Evolutionary conservation across 2,888 invertebrate genomes (phyloP), one percentile per base, ranked within the genome.

Genomic region (Neoitamus cyanurus): DNA sequence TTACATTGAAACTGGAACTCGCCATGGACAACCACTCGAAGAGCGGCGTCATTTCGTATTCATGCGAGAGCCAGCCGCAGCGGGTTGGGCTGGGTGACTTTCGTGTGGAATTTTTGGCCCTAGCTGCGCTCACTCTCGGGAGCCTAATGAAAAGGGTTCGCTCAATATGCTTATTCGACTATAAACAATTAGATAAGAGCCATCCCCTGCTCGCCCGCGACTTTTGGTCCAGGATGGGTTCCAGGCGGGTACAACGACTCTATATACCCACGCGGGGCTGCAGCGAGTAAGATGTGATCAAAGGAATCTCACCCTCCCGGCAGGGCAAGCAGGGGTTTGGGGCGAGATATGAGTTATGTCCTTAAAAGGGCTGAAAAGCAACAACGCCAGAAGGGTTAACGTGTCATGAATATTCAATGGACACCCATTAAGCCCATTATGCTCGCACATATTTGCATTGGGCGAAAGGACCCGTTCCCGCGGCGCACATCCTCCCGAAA

Each of bases 391-490:
- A 85, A 84, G 85, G 86, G 86, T 84, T 85, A 84, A 77, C 85
- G 82, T 69, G 83, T 84, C 84, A 86, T 86, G 86, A 86, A 86
- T 86, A 86, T 86, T 86, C 86, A 85, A 86, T 86, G 82, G 83
- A 31, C 30, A 77, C 69, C 80, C 58, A 86, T 86, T 86, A 85
- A 68, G 69, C 42, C 75, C 28, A 83, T 83, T 83, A 83, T 58
- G 20, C 58, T 58, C 58, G 58, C 58, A 80, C 80, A 80, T 48
- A 80, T 80, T 80, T 80, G 80, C 80, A 80, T 80, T 80, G 30
- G 80, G 25, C 25, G 80, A 31, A 70, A 37, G 20, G 36, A 37
- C 34, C 31, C 80, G 31, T 58, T 20, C 48, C 48, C 48, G 48
- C 4, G 48, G 7, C 48, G 20, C 48, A 83, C 72, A 72, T 48